Evolutionary conservation across 30 jellyfish, hydroid and myxozoan genomes (phyloP).

Genomic region (Aurelia coerulea): DNA sequence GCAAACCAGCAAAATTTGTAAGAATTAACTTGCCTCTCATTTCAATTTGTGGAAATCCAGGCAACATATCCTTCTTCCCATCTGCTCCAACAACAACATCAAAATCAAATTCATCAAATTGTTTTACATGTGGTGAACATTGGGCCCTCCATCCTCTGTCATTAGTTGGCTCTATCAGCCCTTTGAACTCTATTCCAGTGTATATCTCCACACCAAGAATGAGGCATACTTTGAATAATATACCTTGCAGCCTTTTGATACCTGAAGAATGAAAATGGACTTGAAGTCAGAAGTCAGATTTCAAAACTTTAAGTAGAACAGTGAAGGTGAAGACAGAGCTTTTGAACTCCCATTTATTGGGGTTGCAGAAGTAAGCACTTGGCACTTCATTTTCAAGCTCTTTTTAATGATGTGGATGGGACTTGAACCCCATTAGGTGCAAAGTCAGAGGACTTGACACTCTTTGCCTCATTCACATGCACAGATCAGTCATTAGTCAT

Average conservation of each 20-base stretch:
- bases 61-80: constrained; percentile 96
- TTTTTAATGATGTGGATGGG: no score
- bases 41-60: constrained; percentile 99
- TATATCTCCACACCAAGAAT: constrained; percentile 88
- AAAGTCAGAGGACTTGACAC: no score
- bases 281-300: no score
- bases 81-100: constrained; percentile 95
- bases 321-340: no score
- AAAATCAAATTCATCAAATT: constrained; percentile 68
- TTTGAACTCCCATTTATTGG: no score
- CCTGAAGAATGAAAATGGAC: constrained; percentile 46
- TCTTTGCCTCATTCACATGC: no score
- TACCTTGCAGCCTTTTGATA: constrained; percentile 80
- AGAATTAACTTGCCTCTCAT: constrained; percentile 77
- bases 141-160: constrained; percentile 85
- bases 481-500: no score
- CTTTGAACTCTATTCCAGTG: constrained; percentile 72
- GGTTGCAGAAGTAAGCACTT: no score
- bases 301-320: no score
- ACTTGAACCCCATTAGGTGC: no score
- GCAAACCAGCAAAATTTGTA: no score
- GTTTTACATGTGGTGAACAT: constrained; percentile 73
- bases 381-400: no score
- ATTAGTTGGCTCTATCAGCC: constrained; percentile 87
- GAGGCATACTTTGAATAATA: constrained; percentile 79